Evolutionary conservation across 2,888 invertebrate genomes (phyloP).

Genomic region (Elmis aenea): DNA sequence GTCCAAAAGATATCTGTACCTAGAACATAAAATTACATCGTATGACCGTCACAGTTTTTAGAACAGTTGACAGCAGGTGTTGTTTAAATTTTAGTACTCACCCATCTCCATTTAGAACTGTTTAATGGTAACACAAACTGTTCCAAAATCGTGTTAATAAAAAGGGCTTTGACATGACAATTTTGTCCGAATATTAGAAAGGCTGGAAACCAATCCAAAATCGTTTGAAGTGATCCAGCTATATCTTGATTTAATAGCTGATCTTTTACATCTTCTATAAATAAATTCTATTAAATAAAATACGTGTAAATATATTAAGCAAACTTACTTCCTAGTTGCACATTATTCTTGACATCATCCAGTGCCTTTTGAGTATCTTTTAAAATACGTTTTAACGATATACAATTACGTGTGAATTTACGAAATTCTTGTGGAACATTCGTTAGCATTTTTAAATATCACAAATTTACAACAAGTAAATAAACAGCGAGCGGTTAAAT

Average conservation of each 20-base stretch:
- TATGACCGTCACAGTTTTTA: background rate
- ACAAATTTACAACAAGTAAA: too few relatives aligned
- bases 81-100: slow-evolving; percentile 42
- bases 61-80: background rate
- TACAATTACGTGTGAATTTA: slow-evolving; percentile 40
- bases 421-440: slow-evolving; percentile 36
- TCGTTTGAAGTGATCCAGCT: slow-evolving; percentile 33
- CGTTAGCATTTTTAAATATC: slow-evolving; percentile 23
- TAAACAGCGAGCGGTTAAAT: too few relatives aligned
- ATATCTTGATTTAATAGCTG: slow-evolving; percentile 36
- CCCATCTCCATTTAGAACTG: slow-evolving; percentile 62
- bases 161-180: slow-evolving; percentile 62
- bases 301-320: slow-evolving; percentile 3
- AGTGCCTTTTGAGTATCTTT: slow-evolving; percentile 40
- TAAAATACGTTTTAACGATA: slow-evolving; percentile 39
- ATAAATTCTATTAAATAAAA: slow-evolving; percentile 3
- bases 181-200: slow-evolving; percentile 71
- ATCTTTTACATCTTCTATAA: slow-evolving; percentile 39
- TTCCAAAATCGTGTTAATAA: slow-evolving; percentile 69
- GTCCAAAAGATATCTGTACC: slow-evolving; percentile 58
- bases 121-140: slow-evolving; percentile 59
- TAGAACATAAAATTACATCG: slow-evolving; percentile 31
- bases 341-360: slow-evolving; percentile 40
- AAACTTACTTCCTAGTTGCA: slow-evolving; percentile 38
- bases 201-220: slow-evolving; percentile 51